These are phyloP conservation scores for Allolobophora icterica DNA, from an alignment of 2,888 invertebrate species.

Conservation along the genomic window DNA sequence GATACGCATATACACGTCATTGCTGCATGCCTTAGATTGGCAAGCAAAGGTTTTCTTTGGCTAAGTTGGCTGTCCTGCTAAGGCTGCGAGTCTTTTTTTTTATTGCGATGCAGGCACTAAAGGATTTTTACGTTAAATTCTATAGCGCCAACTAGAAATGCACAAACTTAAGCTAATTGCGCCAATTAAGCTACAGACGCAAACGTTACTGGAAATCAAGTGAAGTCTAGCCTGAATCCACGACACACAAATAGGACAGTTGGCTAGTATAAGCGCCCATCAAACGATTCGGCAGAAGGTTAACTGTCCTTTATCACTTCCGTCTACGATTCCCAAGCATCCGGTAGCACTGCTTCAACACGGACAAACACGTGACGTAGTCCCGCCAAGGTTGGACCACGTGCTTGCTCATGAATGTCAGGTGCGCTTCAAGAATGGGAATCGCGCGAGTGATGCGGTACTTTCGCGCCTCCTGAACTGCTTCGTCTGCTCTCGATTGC, in stretches of 20 bases:
- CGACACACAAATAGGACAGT: not conserved
- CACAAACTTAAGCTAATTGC: not conserved
- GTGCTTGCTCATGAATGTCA: conserved; percentile 53
- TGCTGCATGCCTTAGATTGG: conserved; percentile 8
- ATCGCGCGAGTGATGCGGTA: conserved; percentile 49
- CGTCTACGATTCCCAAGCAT: conserved; percentile 54
- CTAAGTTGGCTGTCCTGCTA: not conserved
- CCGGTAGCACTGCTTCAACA: conserved; percentile 62
- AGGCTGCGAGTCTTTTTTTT: not conserved
- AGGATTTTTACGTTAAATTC: not conserved
- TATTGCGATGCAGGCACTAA: not conserved
- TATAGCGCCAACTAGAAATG: not conserved
- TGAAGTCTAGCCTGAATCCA: not conserved
- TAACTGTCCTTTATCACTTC: not conserved
- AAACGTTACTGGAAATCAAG: not conserved
- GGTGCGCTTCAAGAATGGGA: conserved; percentile 53
- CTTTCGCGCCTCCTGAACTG: conserved; percentile 50
- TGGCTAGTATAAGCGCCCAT: not conserved
- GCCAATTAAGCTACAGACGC: not conserved
- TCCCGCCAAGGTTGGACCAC: conserved; percentile 59
- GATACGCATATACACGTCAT: not conserved
- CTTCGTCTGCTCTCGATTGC: conserved; percentile 48
- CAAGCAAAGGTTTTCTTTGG: not conserved
- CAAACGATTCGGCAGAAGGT: not conserved
- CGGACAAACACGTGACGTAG: conserved; percentile 62